phyloP scores from a whole-genome alignment of 2,888 invertebrate genomes.

The Stenodema calcarata region DNA sequence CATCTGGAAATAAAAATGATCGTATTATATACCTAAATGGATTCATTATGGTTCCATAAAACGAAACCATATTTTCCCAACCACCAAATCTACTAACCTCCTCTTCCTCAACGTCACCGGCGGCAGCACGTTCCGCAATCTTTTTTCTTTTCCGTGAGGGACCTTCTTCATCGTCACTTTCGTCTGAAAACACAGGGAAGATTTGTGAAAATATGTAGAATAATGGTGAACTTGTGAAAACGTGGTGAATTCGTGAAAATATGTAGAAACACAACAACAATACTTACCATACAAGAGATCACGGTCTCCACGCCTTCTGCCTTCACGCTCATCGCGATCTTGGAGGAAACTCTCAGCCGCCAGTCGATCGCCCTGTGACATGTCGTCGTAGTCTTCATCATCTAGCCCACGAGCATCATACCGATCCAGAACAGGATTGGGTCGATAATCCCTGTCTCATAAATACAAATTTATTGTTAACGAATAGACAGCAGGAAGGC shows the following conservation, averaged over 20 bases:
- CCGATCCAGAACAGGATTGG: constrained; percentile 92
- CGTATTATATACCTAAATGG: background rate
- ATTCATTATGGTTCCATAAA: too few relatives aligned
- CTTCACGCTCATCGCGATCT: constrained; percentile 83
- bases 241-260: background rate
- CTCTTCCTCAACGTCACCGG: constrained; percentile 75
- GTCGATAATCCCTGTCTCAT: constrained; percentile 84
- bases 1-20: constrained; percentile 64
- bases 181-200: constrained; percentile 64
- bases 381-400: constrained; percentile 81
- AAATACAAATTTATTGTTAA: too few relatives aligned
- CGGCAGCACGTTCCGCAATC: constrained; percentile 87
- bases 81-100: constrained; percentile 64
- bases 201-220: too few relatives aligned
- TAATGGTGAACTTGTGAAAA: background rate
- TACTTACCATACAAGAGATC: constrained; percentile 83
- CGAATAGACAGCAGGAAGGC: too few relatives aligned
- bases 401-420: constrained; percentile 82
- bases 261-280: background rate
- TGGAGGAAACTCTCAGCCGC: constrained; percentile 92
- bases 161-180: constrained; percentile 78
- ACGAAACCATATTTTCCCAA: too few relatives aligned
- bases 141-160: constrained; percentile 70
- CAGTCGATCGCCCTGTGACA: constrained; percentile 84
- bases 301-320: constrained; percentile 74